Base-by-base conservation (phyloP, 2,113 vertebrate genomes). In the Entomyzon cyanotis region DNA sequence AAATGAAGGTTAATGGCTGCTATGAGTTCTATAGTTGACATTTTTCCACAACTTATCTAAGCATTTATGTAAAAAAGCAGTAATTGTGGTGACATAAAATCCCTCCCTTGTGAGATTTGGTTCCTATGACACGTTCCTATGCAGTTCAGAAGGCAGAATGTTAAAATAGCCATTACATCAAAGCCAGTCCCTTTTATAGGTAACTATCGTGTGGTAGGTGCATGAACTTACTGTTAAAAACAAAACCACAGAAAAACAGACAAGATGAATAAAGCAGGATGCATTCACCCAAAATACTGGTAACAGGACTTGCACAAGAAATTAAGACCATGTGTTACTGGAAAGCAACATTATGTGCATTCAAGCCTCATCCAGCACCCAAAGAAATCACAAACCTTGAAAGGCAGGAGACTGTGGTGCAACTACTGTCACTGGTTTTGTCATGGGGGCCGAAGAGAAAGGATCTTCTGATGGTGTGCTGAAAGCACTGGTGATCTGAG, bases 401-500 rank as follows among this genome's bases (percentile, higher is more conserved):
- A 98, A 98, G 68, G 98, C 98, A 39, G 99, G 99, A 88, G 99
- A 99, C 93, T 99, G 99, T 6, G 99, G 99, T 35, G 98, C 97
- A 8, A 95, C 97, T 47, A 81, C 83, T 21, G 98, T 98, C 89
- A 97, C 95, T 56, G 98, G 98, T 83, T 98, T 98, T 80, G 99
- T 98, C 99, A 99, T 99, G 5, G 99, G 99, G 15, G 99, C 99
- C 0, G 99, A 99, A 42, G 99, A 98, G 97, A 99, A 99, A 37
- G 99, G 99, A 84, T 99, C 99, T 90, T 99, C 99, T 3, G 98
- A 96, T 18, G 99, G 99, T 19, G 97, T 97, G 78, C 99, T 99
- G 98, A 99, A 99, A 56, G 99, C 98, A 39, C 96, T 98, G 95
- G 99, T 99, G 96, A 99, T 99, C 98, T 99, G 99, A 69, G 99